These are phyloP conservation scores for Neria commutata DNA, from an alignment of 2,888 invertebrate species.

Conservation along the genomic window DNA sequence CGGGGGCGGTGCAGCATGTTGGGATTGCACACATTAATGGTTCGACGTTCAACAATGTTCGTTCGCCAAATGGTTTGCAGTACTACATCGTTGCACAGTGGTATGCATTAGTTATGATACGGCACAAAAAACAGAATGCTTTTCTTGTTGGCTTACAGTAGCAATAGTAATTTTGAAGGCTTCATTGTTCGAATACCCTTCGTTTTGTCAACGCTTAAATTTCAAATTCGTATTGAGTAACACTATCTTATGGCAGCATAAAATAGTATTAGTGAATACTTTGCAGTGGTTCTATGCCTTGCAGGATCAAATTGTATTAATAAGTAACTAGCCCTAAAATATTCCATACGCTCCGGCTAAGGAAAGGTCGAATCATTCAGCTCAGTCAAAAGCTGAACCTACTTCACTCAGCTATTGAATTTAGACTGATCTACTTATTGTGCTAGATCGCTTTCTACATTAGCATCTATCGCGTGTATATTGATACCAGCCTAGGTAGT, in stretches of 20 bases:
- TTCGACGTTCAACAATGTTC: slow-evolving; percentile 60
- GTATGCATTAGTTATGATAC: slow-evolving; percentile 8
- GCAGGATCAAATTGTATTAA: too few species aligned
- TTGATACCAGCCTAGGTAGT: too few species aligned
- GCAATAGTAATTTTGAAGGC: slow-evolving; percentile 34
- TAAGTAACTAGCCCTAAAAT: too few species aligned
- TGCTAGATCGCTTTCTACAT: too few species aligned
- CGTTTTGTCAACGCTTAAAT: not conserved
- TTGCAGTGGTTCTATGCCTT: slow-evolving; percentile 1
- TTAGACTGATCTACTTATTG: too few species aligned
- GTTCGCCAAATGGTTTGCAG: slow-evolving; percentile 22
- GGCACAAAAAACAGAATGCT: not conserved
- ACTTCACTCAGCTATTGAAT: too few species aligned
- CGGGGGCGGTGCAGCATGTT: slow-evolving; percentile 22
- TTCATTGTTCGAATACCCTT: slow-evolving; percentile 20
- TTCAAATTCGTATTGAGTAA: slow-evolving; percentile 23
- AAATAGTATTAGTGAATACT: slow-evolving; percentile 32
- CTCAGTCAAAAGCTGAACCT: too few species aligned
- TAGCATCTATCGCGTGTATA: too few species aligned
- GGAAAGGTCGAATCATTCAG: too few species aligned
- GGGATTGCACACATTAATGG: slow-evolving; percentile 62
- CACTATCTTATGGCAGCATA: slow-evolving; percentile 21
- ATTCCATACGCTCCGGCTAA: too few species aligned
- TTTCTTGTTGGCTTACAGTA: slow-evolving; percentile 11
- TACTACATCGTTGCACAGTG: slow-evolving; percentile 25